These are phyloP conservation scores for Mesitornis unicolor DNA, from an alignment of 2,113 vertebrate species.

Conservation along the genomic window DNA sequence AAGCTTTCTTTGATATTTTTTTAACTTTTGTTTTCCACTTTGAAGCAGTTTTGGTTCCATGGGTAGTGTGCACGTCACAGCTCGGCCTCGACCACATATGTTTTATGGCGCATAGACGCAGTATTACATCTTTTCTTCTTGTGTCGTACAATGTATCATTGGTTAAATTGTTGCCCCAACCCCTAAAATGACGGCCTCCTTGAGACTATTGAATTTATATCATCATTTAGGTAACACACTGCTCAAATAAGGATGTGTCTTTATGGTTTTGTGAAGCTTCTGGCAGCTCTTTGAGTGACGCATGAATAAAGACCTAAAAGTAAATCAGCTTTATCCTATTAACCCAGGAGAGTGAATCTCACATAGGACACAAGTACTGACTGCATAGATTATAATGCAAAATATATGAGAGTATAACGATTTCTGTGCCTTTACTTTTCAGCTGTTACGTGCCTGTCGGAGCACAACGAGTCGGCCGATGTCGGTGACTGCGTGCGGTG, in stretches of 20 bases:
- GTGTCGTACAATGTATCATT: neutral
- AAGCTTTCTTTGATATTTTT: neutral
- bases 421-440: constrained; percentile 17
- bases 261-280: neutral
- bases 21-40: neutral
- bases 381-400: neutral
- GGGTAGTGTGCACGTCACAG: neutral
- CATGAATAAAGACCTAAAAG: neutral
- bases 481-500: constrained; percentile 81
- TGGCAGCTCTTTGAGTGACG: neutral
- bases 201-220: neutral
- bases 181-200: neutral
- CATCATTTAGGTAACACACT: neutral
- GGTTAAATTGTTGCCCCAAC: neutral
- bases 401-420: rapidly evolving
- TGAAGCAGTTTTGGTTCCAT: neutral
- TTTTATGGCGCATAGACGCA: neutral
- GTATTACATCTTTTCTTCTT: neutral
- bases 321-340: neutral
- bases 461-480: constrained; percentile 70
- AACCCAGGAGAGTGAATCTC: neutral
- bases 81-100: neutral
- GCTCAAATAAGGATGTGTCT: neutral
- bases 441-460: constrained; percentile 84
- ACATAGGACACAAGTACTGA: neutral